These are phyloP conservation scores for Pangasius krempfi DNA, from an alignment of 2,797 vertebrate genomes.

Conservation along the genomic window DNA sequence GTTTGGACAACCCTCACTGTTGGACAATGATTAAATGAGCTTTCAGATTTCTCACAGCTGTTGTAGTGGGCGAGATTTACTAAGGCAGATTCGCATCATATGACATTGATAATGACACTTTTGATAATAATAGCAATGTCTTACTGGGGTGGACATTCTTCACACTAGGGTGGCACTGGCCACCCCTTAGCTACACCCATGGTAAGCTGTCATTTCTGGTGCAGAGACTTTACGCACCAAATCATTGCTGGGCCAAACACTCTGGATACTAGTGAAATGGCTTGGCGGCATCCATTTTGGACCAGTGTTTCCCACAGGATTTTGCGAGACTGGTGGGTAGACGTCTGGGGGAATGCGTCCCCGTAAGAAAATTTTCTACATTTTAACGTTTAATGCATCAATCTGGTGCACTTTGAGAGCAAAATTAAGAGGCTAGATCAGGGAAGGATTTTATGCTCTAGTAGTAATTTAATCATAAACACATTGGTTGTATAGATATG, in stretches of 20 bases:
- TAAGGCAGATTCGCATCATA: background rate
- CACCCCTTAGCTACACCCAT: background rate
- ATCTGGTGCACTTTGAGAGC: background rate
- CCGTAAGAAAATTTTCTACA: background rate
- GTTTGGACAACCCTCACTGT: background rate
- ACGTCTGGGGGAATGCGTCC: background rate
- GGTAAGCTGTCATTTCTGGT: background rate
- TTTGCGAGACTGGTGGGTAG: too few relatives aligned
- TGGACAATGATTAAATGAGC: background rate
- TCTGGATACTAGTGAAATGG: background rate
- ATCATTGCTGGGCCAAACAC: background rate
- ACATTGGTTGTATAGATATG: too few relatives aligned
- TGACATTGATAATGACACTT: background rate
- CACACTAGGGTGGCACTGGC: background rate
- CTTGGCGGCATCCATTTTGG: background rate
- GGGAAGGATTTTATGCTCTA: background rate
- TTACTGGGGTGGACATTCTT: background rate
- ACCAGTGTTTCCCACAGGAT: too few relatives aligned
- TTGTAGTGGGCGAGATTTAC: background rate
- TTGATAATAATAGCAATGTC: background rate
- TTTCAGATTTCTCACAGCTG: background rate
- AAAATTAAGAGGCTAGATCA: background rate
- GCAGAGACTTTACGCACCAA: background rate
- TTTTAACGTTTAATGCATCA: background rate
- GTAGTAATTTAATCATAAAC: too few relatives aligned